Evolutionary conservation across 1,140 invertebrate genomes (phyloP), one percentile per base, ranked within the genome.

Genomic region (Orchestia grillus): DNA sequence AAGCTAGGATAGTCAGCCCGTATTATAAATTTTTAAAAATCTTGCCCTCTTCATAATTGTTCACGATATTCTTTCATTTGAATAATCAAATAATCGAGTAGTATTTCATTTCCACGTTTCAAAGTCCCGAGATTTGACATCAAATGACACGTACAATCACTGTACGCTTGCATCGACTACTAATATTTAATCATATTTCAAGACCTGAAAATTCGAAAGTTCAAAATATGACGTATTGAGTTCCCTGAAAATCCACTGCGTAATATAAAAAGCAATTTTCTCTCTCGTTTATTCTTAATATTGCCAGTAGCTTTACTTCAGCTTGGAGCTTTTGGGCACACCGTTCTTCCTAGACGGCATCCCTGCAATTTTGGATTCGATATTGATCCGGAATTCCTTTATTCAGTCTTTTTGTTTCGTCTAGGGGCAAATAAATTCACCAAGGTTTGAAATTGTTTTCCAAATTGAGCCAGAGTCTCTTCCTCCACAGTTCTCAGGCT

Each of bases 381-480:
- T 94, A 94, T 94, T 94, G 92, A 94, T 94, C 92, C 44, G 8
- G 92, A 94, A 94, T 94, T 94, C 92, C 92, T 44, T 94, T 94
- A 94, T 44, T 47, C 92, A 94, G 92, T 94, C 92, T 44, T 94
- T 45, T 47, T 47, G 43, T 44, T 91, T 44, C 92, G 43, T 94
- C 43, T 94, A 90, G 41, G 41, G 88, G 43, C 88, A 90, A 90
- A 90, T 90, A 90, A 90, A 90, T 90, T 90, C 88, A 42, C 41
- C 43, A 42, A 42, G 88, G 41, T 43, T 44, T 90, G 41, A 90
- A 90, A 90, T 90, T 90, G 88, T 90, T 90, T 90, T 44, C 43
- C 28, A 90, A 90, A 90, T 90, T 90, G 88, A 90, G 43, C 62
- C 62, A 77, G 62, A 36, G 28, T 28, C 28, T 77, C 62, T 77